Evolutionary conservation across 2,888 invertebrate species (phyloP).

Genomic region (Leptinotarsa tumamoca): DNA sequence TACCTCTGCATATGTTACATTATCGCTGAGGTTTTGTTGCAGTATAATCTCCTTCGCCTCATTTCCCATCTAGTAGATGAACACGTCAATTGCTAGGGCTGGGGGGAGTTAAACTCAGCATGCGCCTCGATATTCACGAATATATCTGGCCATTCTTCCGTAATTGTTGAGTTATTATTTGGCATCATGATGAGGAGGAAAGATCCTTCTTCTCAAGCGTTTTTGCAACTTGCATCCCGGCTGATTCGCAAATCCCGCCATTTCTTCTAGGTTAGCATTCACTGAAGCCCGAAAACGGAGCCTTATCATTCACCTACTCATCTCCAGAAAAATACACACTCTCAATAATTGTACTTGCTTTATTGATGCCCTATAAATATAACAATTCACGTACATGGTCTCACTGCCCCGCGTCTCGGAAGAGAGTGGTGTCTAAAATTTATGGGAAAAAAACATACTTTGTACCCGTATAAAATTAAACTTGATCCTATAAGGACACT

Average conservation of each 20-base stretch:
- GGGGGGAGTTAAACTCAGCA: slow-evolving; percentile 1
- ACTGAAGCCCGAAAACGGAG: background rate
- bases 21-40: background rate
- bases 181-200: background rate
- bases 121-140: slow-evolving; percentile 5
- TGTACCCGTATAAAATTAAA: too few relatives aligned
- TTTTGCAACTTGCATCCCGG: background rate
- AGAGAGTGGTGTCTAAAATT: too few relatives aligned
- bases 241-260: background rate
- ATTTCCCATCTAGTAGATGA: slow-evolving; percentile 10
- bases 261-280: background rate
- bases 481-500: too few relatives aligned
- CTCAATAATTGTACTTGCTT: too few relatives aligned
- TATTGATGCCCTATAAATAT: too few relatives aligned
- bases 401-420: too few relatives aligned
- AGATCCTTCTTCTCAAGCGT: background rate
- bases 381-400: too few relatives aligned
- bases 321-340: background rate
- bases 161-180: background rate
- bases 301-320: background rate
- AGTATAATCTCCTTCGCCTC: background rate
- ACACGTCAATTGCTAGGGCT: background rate
- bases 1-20: background rate
- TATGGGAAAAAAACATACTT: too few relatives aligned
- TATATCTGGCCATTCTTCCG: background rate